phyloP scores from a whole-genome alignment of 2,797 vertebrate genomes.

The Tachyglossus aculeatus region DNA sequence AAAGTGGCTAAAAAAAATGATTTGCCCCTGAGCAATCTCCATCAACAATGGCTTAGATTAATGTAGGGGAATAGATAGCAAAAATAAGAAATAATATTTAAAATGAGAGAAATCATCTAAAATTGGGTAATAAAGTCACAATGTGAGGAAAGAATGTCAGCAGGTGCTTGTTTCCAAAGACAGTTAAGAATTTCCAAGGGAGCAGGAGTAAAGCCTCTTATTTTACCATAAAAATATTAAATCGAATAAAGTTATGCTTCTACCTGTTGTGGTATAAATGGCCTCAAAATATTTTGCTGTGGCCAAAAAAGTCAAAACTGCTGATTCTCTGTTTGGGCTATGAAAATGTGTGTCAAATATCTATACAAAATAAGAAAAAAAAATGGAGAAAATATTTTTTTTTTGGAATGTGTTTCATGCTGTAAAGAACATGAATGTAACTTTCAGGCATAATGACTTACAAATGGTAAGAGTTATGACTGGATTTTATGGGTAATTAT shows the following conservation, averaged over 20 bases:
- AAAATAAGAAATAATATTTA: background rate
- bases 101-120: conserved; percentile 28
- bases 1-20: conserved; percentile 16
- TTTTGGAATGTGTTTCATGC: conserved; percentile 78
- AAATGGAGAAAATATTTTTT: conserved; percentile 61
- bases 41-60: conserved; percentile 27
- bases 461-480: conserved; percentile 68
- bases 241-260: conserved; percentile 55
- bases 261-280: conserved; percentile 74
- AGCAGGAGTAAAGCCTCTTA: conserved; percentile 49
- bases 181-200: conserved; percentile 49
- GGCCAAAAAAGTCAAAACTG: conserved; percentile 64
- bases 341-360: conserved; percentile 70
- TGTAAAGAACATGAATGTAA: conserved; percentile 82
- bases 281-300: conserved; percentile 77
- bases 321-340: conserved; percentile 66
- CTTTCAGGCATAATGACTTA: conserved; percentile 69
- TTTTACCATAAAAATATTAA: conserved; percentile 33
- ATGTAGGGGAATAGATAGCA: conserved; percentile 24
- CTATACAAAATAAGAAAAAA: conserved; percentile 47
- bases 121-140: conserved; percentile 22
- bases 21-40: conserved; percentile 12
- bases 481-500: conserved; percentile 77
- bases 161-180: conserved; percentile 37
- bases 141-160: background rate